phyloP scores from a whole-genome alignment of 2,113 vertebrate species.

The Gallinago paraguaiae region DNA sequence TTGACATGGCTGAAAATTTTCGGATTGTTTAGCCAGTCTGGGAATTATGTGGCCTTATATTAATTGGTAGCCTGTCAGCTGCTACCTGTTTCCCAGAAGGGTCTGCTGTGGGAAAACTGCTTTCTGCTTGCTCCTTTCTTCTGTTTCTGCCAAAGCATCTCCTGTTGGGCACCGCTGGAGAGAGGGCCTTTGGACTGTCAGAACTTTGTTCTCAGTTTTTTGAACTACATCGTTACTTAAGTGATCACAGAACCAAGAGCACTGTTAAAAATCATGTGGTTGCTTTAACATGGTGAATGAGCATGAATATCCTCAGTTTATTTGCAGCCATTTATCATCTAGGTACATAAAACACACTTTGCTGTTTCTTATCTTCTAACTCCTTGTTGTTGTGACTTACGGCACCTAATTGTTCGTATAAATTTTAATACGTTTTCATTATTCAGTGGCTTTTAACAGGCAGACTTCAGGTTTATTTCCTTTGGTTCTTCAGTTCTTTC shows the following conservation, averaged over 20 bases:
- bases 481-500: not conserved
- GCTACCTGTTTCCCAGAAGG: not conserved
- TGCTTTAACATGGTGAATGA: not conserved
- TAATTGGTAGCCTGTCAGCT: not conserved
- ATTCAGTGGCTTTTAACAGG: not conserved
- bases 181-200: not conserved
- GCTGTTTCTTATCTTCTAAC: not conserved
- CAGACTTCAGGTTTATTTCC: not conserved
- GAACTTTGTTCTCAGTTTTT: not conserved
- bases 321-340: not conserved
- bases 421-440: not conserved
- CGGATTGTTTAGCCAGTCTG: not conserved
- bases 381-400: rapidly evolving
- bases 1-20: not conserved
- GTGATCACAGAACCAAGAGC: not conserved
- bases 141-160: not conserved
- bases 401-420: rapidly evolving
- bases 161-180: not conserved
- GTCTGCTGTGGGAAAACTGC: not conserved
- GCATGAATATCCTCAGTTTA: not conserved
- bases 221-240: not conserved
- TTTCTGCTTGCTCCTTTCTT: not conserved
- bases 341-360: not conserved
- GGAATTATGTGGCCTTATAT: not conserved
- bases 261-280: not conserved